Conservation (phyloP, 2,888 invertebrate species). For the Pasiphila rectangulata region DNA sequence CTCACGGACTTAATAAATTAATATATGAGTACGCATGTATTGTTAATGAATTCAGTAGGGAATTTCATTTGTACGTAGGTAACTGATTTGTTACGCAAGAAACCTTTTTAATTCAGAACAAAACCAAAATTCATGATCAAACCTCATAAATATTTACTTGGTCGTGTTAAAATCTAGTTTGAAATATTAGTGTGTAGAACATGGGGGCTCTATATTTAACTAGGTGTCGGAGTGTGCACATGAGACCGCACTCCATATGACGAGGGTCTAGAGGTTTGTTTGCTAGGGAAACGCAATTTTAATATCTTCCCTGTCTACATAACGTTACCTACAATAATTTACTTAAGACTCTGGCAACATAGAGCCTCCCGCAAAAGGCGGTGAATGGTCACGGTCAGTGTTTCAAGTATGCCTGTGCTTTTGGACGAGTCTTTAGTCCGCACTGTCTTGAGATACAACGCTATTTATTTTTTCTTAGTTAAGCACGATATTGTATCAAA, state of each 20-base stretch:
- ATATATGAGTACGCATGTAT: no score
- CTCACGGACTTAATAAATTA: no score
- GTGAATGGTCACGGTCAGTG: no score
- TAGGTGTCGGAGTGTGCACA: conserved; percentile 52
- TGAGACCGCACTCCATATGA: conserved; percentile 53
- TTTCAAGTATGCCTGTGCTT: no score
- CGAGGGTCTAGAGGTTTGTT: conserved; percentile 57
- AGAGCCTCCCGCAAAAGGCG: no score
- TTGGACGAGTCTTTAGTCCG: no score
- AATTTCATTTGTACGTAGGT: no score
- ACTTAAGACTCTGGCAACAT: conserved; percentile 36
- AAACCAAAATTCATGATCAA: conserved; percentile 16
- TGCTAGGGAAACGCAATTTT: conserved; percentile 57
- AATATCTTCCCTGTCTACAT: conserved; percentile 53
- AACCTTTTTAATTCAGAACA: conserved; percentile 11
- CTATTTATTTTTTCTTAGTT: no score
- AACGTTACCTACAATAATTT: conserved; percentile 48
- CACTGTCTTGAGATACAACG: no score
- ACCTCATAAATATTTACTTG: conserved; percentile 27
- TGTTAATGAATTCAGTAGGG: no score
- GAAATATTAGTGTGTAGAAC: conserved; percentile 35
- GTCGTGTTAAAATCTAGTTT: conserved; percentile 32
- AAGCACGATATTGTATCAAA: no score
- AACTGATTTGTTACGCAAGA: no score
- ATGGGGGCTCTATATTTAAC: conserved; percentile 46